Percentiles rank a stretch among this genome's conserved stretches.
Evolutionary conservation across 2,888 invertebrate species (phyloP).

Genomic region (Lasioglossum marginatum): DNA sequence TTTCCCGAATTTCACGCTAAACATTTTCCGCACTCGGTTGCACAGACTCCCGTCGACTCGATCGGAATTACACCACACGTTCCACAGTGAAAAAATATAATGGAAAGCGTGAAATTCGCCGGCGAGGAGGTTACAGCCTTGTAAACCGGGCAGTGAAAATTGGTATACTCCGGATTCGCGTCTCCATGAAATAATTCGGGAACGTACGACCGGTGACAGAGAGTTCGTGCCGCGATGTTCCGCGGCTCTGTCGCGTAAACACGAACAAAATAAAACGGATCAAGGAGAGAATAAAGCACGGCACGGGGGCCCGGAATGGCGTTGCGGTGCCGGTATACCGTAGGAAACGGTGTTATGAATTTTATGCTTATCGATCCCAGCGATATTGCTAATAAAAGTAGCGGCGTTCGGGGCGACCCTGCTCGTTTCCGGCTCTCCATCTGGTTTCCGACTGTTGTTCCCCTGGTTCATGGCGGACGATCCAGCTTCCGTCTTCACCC

Average conservation of each 20-base stretch:
- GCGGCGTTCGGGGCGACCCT: constrained; percentile 22
- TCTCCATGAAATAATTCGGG: constrained; percentile 34
- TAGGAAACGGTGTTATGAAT: constrained; percentile 69
- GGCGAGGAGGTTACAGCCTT: neutral
- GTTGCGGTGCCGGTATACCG: constrained; percentile 27
- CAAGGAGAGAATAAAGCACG: constrained; percentile 51
- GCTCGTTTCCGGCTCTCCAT: constrained; percentile 46
- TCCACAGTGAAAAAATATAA: neutral
- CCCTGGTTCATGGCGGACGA: constrained; percentile 18
- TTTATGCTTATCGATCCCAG: constrained; percentile 74
- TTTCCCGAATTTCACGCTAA: neutral
- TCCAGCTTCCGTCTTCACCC: constrained; percentile 14
- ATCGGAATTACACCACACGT: neutral
- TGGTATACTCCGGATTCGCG: neutral
- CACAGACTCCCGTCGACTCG: neutral
- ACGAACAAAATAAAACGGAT: constrained; percentile 52
- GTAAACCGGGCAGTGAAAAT: neutral
- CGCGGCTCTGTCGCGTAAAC: constrained; percentile 47
- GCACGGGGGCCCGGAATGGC: constrained; percentile 1
- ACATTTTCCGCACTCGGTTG: neutral
- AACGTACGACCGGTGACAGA: neutral
- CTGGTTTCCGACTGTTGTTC: constrained; percentile 52
- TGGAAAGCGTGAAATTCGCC: neutral
- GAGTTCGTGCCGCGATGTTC: constrained; percentile 2
- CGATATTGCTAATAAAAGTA: constrained; percentile 76